Conservation (phyloP, 2,888 invertebrate genomes). For the Caenorhabditis sp. region DNA sequence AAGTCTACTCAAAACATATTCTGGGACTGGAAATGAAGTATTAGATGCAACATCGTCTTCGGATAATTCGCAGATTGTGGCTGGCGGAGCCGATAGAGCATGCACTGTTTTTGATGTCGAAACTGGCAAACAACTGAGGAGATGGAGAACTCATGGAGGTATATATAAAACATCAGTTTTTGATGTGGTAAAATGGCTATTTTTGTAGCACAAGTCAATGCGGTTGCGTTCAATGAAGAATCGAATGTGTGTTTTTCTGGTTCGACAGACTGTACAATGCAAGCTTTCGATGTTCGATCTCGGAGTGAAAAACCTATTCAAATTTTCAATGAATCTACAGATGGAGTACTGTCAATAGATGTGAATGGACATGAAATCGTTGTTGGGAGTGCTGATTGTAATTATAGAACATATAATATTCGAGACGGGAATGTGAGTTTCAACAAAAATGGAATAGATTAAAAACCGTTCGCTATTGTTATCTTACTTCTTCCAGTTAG, state of each 20-base stretch:
- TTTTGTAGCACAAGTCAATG: constrained; percentile 80
- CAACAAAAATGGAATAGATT: not conserved
- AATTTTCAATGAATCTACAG: constrained; percentile 88
- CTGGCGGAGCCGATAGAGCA: constrained; percentile 89
- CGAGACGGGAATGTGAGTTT: constrained; percentile 81
- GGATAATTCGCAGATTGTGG: constrained; percentile 81
- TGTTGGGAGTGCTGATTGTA: constrained; percentile 87
- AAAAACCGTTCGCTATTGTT: constrained; percentile 11
- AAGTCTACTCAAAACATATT: constrained; percentile 84
- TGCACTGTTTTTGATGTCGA: constrained; percentile 95
- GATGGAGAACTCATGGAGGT: constrained; percentile 86
- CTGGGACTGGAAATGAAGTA: constrained; percentile 86
- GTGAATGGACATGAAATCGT: constrained; percentile 89
- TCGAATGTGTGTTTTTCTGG: constrained; percentile 90
- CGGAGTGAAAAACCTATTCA: constrained; percentile 81
- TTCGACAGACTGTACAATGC: constrained; percentile 89
- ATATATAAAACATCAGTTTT: constrained; percentile 4
- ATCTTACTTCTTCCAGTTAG: no score
- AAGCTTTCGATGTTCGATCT: constrained; percentile 86
- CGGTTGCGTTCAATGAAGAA: constrained; percentile 91
- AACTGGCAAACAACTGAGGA: constrained; percentile 84
- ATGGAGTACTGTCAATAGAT: constrained; percentile 78
- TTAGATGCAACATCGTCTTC: constrained; percentile 76
- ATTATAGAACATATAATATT: constrained; percentile 87
- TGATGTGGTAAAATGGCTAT: not conserved